phyloP scores from a whole-genome alignment of 2,888 invertebrate genomes.

The Lacanobia oleracea region DNA sequence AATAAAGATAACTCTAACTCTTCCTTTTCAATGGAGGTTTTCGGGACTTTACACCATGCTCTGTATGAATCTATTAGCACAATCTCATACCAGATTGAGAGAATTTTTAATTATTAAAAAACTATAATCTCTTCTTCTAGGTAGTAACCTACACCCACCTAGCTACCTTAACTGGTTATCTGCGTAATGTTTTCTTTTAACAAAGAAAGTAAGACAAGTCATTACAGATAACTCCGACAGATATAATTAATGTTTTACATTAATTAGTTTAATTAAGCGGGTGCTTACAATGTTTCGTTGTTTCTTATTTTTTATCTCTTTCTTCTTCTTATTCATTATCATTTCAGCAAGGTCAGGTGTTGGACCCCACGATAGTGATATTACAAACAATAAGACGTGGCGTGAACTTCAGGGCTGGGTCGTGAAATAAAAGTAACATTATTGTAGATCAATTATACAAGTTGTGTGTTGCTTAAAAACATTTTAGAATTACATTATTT shows the following conservation, averaged over 20 bases:
- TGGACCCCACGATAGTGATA: slow-evolving; percentile 18
- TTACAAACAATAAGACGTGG: slow-evolving; percentile 11
- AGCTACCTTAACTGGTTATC: not conserved
- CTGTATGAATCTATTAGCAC: too few relatives aligned
- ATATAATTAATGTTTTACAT: slow-evolving; percentile 45
- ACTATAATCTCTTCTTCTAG: not conserved
- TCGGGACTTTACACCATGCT: too few relatives aligned
- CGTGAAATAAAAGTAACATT: not conserved
- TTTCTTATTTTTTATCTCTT: too few relatives aligned
- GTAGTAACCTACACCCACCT: not conserved
- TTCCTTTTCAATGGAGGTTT: too few relatives aligned
- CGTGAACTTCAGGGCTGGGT: slow-evolving; percentile 27
- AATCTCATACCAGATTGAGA: too few relatives aligned
- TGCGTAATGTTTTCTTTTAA: slow-evolving; percentile 12
- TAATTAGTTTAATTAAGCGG: slow-evolving; percentile 38
- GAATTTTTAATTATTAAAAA: too few relatives aligned
- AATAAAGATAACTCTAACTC: too few relatives aligned
- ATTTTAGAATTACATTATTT: too few relatives aligned
- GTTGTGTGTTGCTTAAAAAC: too few relatives aligned
- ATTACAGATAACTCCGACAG: slow-evolving; percentile 6
- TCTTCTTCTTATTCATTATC: slow-evolving; percentile 50
- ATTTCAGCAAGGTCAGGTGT: slow-evolving; percentile 49
- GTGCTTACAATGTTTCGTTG: slow-evolving; percentile 23
- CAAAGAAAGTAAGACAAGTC: slow-evolving; percentile 41
- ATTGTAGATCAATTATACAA: not conserved